A percentile compares a stretch with the other conserved stretches of the same genome.
Evolutionary conservation across 2,797 vertebrate species (phyloP).

Genomic region (Uromys caudimaculatus): DNA sequence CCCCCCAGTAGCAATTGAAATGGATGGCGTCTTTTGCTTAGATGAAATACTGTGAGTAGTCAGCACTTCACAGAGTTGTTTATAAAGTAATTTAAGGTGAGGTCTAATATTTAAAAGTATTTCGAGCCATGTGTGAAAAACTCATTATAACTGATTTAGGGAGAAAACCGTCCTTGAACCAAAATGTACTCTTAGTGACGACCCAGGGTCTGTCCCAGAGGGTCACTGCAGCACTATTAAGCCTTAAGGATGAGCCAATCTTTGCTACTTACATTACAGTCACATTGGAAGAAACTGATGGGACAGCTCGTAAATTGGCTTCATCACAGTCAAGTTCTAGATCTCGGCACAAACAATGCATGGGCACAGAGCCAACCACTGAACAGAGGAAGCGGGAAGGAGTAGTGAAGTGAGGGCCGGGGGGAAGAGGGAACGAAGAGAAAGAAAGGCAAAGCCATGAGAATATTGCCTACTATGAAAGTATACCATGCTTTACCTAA

Average conservation of each 20-base stretch:
- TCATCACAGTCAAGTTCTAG: slow-evolving; percentile 94
- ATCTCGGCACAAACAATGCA: slow-evolving; percentile 91
- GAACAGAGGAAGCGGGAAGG: slow-evolving; percentile 47
- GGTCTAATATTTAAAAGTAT: background rate
- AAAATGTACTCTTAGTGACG: background rate
- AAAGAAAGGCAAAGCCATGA: slow-evolving; percentile 50
- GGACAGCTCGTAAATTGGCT: slow-evolving; percentile 90
- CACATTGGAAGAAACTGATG: slow-evolving; percentile 93
- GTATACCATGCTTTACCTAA: background rate
- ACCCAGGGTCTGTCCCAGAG: background rate
- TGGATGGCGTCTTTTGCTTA: slow-evolving; percentile 39
- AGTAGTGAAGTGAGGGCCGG: background rate
- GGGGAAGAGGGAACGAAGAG: background rate
- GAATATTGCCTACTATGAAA: slow-evolving; percentile 46
- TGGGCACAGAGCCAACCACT: slow-evolving; percentile 92
- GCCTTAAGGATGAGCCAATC: background rate
- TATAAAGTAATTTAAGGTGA: background rate
- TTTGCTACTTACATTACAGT: slow-evolving; percentile 94
- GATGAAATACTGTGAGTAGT: background rate
- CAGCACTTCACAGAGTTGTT: background rate
- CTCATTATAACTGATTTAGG: background rate
- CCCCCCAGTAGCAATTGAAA: background rate
- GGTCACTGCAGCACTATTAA: background rate
- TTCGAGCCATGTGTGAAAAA: background rate
- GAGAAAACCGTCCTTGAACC: slow-evolving; percentile 27